Conservation (phyloP, 2,797 vertebrate species). For the Brachyalestes nurse region DNA sequence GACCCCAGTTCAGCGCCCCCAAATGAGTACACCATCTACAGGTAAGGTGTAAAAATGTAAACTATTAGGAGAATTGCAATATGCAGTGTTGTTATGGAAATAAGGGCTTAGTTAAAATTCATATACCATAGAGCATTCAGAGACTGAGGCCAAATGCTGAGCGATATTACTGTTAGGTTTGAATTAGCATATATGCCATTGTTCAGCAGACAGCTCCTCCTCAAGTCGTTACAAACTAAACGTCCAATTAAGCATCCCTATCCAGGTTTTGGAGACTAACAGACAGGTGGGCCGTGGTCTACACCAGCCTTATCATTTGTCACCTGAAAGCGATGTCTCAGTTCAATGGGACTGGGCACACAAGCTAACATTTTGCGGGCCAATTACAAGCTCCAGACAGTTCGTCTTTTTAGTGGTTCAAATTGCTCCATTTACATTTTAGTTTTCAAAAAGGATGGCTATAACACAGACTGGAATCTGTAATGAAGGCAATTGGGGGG, state of each 20-base stretch:
- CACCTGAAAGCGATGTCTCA: not conserved
- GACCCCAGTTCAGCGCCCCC: constrained; percentile 84
- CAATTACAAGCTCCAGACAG: not conserved
- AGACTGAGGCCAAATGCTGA: not conserved
- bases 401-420: not conserved
- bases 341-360: not conserved
- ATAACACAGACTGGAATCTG: not conserved
- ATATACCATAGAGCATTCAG: not conserved
- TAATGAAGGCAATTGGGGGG: not conserved
- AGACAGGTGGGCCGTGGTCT: constrained; percentile 1
- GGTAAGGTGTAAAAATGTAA: constrained; percentile 71
- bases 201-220: not conserved
- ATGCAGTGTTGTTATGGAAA: not conserved
- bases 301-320: constrained; percentile 8
- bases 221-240: constrained; percentile 1
- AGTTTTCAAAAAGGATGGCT: not conserved
- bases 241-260: not conserved
- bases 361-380: not conserved
- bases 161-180: not conserved
- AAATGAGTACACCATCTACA: constrained; percentile 93
- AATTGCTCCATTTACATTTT: constrained; percentile 15
- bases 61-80: not conserved
- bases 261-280: not conserved
- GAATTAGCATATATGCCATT: not conserved
- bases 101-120: not conserved